Evolutionary conservation across 2,888 invertebrate genomes (phyloP), one percentile per base, ranked within the genome.

Genomic region (Serripes groenlandicus): DNA sequence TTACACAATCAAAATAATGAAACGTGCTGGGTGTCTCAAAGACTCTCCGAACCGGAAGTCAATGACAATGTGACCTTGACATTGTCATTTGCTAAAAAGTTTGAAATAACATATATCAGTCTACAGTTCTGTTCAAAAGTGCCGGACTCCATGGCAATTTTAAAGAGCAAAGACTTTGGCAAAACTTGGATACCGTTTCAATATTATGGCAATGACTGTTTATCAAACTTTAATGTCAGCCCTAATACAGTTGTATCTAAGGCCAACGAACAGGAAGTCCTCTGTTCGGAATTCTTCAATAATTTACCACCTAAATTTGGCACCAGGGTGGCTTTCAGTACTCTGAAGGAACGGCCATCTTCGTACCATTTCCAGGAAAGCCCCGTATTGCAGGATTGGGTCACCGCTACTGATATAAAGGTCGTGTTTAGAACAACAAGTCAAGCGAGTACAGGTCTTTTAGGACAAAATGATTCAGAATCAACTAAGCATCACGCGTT

Each of bases 141-240:
- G 84, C 99, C 99, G 3, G 99, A 99, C 94, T 99, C 99, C 0
- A 97, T 99, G 91, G 99, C 98, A 58, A 97, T 99, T 89, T 99
- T 97, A 96, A 99, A 99, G 95, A 98, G 98, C 93, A 97, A 98
- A 95, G 99, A 99, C 95, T 98, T 97, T 94, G 99, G 99, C 0
- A 97, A 97, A 93, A 97, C 98, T 42, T 99, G 99, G 99, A 98
- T 98, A 92, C 98, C 99, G 21, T 99, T 99, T 95, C 99, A 99
- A 95, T 99, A 97, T 95, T 99, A 99, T 95, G 98, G 98, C 87
- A 97, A 97, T 87, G 97, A 98, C 93, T 99, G 99, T 94, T 96
- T 97, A 64, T 96, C 97, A 81, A 97, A 98, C 78, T 99, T 98
- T 95, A 97, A 97, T 0, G 96, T 98, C 64, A 97, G 97, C 0